A percentile compares a stretch with the other conserved stretches of the same genome.
These are phyloP conservation scores for Myxocyprinus asiaticus DNA, from an alignment of 2,113 vertebrate species.

Conservation along the genomic window DNA sequence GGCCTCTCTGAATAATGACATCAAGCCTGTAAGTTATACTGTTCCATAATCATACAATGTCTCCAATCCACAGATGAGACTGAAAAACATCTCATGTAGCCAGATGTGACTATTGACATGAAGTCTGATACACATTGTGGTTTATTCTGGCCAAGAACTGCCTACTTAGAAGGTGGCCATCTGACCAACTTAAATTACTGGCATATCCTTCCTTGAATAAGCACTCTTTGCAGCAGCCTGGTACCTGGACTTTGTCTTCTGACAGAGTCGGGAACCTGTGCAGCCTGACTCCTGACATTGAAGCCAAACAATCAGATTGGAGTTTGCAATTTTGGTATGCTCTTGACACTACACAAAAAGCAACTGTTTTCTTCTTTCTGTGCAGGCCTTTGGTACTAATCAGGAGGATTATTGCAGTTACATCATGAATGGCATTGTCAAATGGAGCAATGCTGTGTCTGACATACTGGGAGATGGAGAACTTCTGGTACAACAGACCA, in stretches of 20 bases:
- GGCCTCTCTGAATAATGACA: slow-evolving; percentile 90
- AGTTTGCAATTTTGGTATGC: background rate
- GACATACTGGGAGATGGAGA: slow-evolving; percentile 88
- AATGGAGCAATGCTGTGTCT: slow-evolving; percentile 91
- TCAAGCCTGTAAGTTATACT: slow-evolving; percentile 88
- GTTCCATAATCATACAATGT: background rate
- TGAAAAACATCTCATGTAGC: background rate
- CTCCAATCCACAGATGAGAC: background rate
- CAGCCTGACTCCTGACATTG: too few species aligned
- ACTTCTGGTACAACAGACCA: slow-evolving; percentile 92
- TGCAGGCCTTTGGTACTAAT: slow-evolving; percentile 93
- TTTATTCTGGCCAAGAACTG: too few species aligned
- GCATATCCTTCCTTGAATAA: too few species aligned
- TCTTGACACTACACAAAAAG: too few species aligned
- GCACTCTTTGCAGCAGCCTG: too few species aligned
- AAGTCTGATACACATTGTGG: background rate
- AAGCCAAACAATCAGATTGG: too few species aligned
- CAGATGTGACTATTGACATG: background rate
- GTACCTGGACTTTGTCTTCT: too few species aligned
- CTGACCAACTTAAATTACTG: background rate
- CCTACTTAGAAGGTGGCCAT: background rate
- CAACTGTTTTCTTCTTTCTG: background rate
- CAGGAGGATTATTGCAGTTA: slow-evolving; percentile 96
- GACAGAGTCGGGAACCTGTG: too few species aligned
- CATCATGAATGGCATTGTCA: slow-evolving; percentile 96